These are phyloP conservation scores for Athalia cordata DNA, from an alignment of 2,888 invertebrate genomes.

Conservation along the genomic window DNA sequence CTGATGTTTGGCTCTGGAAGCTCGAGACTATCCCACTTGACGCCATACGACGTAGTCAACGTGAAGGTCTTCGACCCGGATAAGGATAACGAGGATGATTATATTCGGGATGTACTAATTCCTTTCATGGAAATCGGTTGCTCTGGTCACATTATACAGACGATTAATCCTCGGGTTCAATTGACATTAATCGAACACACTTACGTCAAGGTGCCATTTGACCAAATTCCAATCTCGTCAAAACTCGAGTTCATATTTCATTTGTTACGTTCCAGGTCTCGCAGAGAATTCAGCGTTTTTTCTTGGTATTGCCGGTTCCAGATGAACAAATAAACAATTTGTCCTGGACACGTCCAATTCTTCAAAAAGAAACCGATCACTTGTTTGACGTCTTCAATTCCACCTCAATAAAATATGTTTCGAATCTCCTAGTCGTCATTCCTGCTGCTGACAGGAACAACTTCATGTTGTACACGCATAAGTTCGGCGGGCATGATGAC, in stretches of 20 bases:
- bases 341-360: neutral
- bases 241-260: neutral
- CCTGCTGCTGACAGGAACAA: neutral
- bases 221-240: neutral
- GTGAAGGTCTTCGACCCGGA: neutral
- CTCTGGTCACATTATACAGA: conserved; percentile 15
- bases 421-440: conserved; percentile 15
- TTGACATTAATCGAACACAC: conserved; percentile 7
- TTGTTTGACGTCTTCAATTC: conserved; percentile 11
- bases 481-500: conserved; percentile 7
- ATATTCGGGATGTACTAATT: neutral
- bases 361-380: neutral
- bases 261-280: neutral
- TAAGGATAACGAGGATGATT: neutral
- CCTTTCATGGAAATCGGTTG: conserved; percentile 27
- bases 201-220: conserved; percentile 12
- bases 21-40: neutral
- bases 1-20: neutral
- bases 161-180: neutral
- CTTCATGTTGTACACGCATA: conserved; percentile 11
- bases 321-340: neutral
- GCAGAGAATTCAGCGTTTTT: conserved; percentile 16
- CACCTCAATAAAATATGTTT: neutral
- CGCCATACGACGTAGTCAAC: neutral
- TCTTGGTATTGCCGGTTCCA: conserved; percentile 7